Base-by-base conservation (phyloP, 2,113 vertebrate species). In the Theropithecus gelada region DNA sequence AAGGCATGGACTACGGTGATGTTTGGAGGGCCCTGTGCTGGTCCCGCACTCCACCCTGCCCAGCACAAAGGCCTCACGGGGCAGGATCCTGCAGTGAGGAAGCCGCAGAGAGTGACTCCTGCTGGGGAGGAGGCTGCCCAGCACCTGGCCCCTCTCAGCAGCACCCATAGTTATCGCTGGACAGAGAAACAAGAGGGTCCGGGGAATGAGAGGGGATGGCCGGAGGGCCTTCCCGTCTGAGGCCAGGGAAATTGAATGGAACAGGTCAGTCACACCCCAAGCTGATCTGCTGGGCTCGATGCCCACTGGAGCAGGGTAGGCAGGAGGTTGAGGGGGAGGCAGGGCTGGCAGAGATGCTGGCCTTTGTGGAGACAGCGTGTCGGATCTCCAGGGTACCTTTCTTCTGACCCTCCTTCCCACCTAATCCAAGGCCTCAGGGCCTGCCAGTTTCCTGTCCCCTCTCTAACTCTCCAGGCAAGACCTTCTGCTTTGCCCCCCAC, bases 71-170 rank as follows among this genome's bases (percentile, higher is more conserved):
- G 32, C 66, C 32, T 4, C 66, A n/a, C 32, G 32, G 14, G 66
- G 32, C 32, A 68, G 16, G 32, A 18, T 18, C 66, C 66, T 68
- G 3, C 27, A n/a, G 66, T 16, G 8, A 68, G 66, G 6, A 68
- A 68, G 32, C 66, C 1, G 0, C 6, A 2, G 16, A 68, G 7
- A n/a, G 32, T 35, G 66, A 35, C 32, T 8, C 16, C 30, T 7
- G 16, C 30, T 0, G 2, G 66, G 0, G 0, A 68, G 66, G 64
- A 68, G 64, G 0, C 25, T 0, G 61, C 11, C 12, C 27, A 13
- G 61, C 5, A 5, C 27, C 27, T 13, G 61, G 61, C 27, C 0
- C 27, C 12, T 64, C 61, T 30, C 61, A 13, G 61, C 61, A 6
- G 61, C 61, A 64, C 27, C 59, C 61, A 6, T 30, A 27, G 61